phyloP scores from a whole-genome alignment of 2,797 vertebrate genomes.

The Fringilla coelebs region DNA sequence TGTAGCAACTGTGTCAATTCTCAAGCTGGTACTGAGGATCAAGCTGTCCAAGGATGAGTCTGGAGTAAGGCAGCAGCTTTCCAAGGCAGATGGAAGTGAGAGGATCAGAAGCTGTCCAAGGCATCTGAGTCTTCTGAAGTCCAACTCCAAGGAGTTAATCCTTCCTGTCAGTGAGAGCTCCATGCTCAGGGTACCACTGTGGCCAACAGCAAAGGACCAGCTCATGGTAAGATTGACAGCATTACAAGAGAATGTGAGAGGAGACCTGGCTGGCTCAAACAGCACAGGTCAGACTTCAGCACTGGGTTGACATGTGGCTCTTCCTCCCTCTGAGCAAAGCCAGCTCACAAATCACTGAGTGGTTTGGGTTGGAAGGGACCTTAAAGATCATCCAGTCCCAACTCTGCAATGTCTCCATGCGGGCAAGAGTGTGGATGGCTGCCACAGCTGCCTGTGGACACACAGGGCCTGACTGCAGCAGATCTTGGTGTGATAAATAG shows the following conservation, averaged over 20 bases:
- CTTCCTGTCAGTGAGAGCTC: background rate
- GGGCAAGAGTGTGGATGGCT: background rate
- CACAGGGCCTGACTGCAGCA: background rate
- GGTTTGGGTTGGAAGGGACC: background rate
- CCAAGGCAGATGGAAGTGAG: background rate
- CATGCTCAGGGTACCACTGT: fast-evolving
- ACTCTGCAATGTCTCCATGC: fast-evolving
- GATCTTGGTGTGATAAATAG: background rate
- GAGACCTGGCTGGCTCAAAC: background rate
- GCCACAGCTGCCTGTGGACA: background rate
- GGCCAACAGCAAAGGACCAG: background rate
- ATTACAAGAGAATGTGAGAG: background rate
- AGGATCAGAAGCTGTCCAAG: background rate
- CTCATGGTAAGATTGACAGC: background rate
- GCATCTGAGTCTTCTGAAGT: background rate
- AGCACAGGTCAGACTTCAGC: fast-evolving
- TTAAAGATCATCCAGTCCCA: background rate
- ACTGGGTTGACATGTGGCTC: background rate
- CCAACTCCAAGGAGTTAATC: background rate
- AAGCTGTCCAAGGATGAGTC: background rate
- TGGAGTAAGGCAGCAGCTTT: background rate
- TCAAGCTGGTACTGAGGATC: background rate
- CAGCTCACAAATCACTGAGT: background rate
- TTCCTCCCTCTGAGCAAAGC: background rate
- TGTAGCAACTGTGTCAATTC: background rate